A percentile compares a stretch with the other conserved stretches of the same genome.
phyloP scores from a whole-genome alignment of 37 sponge, comb jelly and placozoan genomes.

The Tethya wilhelma region DNA sequence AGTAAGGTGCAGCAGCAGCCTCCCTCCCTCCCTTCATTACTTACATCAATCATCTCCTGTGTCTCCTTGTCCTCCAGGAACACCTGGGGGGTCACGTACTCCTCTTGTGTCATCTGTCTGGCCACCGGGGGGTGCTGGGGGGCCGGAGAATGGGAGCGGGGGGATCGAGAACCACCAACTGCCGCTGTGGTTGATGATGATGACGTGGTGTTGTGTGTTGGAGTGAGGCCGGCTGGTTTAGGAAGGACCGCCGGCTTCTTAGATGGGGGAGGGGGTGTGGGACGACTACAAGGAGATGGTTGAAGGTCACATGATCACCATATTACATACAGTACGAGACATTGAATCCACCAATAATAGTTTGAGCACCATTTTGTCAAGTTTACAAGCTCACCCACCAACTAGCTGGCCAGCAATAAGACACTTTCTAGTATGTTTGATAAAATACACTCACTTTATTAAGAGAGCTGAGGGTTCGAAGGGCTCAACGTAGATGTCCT shows the following conservation, averaged over 20 bases:
- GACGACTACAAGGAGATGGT: not conserved
- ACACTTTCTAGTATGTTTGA: not conserved
- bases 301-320: no score
- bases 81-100: not conserved
- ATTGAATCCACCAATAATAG: no score
- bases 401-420: no score
- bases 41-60: conserved; percentile 9
- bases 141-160: not conserved
- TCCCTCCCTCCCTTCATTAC: no score
- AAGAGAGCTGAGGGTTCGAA: not conserved
- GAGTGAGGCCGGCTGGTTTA: not conserved
- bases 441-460: not conserved
- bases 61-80: not conserved
- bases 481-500: conserved; percentile 1
- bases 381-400: no score
- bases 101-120: not conserved
- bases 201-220: no score
- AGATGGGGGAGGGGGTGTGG: not conserved
- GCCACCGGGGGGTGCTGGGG: not conserved
- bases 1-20: no score
- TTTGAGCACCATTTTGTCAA: no score
- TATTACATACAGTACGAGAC: no score
- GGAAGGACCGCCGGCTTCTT: conserved; percentile 1
- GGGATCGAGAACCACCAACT: not conserved
- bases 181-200: no score